These are phyloP conservation scores for Babyrousa celebensis DNA, from an alignment of 2,797 vertebrate species.

Conservation along the genomic window DNA sequence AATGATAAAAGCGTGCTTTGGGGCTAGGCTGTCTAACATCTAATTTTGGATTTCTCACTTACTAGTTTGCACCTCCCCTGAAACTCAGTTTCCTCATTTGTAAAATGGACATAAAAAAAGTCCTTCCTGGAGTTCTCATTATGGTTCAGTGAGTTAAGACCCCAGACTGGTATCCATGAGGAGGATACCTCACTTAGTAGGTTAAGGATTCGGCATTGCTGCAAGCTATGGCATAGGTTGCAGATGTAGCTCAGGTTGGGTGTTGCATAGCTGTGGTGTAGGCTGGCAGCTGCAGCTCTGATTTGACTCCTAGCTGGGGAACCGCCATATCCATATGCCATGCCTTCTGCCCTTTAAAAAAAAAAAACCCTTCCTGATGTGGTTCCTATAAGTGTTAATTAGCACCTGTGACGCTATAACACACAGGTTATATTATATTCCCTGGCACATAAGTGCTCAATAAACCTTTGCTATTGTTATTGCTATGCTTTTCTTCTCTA, in stretches of 20 bases:
- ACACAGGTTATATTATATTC: background rate
- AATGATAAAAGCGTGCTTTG: background rate
- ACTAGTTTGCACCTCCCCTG: background rate
- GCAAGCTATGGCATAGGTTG: no score
- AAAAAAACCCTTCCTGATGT: background rate
- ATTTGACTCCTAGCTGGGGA: no score
- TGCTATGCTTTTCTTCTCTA: background rate
- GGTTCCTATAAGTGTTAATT: background rate
- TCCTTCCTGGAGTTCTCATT: background rate
- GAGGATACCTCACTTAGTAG: no score
- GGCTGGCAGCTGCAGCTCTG: no score
- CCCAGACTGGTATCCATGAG: no score
- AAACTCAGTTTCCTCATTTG: constrained; percentile 11
- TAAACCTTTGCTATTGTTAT: background rate
- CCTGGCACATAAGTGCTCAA: background rate
- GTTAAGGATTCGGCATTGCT: no score
- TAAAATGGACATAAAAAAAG: background rate
- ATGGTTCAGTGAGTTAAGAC: no score
- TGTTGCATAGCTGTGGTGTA: no score
- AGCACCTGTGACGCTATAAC: background rate
- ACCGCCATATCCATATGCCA: no score
- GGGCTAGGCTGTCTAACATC: no score
- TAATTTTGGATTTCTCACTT: background rate
- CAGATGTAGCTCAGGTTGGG: no score
- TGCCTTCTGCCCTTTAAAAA: no score